Base-by-base conservation (phyloP, 2,888 invertebrate species). In the Emmelina monodactyla region DNA sequence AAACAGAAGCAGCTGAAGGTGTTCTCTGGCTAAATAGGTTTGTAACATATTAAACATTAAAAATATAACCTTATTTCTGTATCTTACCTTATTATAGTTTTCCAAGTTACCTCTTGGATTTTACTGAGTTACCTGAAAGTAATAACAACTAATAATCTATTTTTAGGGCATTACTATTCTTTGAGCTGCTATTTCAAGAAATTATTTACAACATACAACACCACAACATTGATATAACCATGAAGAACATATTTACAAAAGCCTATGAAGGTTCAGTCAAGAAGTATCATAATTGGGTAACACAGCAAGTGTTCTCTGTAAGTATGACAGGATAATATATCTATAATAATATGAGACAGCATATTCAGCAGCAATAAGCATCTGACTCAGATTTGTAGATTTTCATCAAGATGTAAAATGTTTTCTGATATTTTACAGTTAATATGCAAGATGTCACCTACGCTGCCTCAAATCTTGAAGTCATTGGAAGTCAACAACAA, bases 21-120 rank as follows among this genome's bases (percentile, higher is more conserved):
- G 63, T 91, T 36, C 63, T 89, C 32, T 92, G 92, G 91, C 71
- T 92, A 2, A 87, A 87, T 63, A 86, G 88, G 89, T 88, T 66
- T 36, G 25, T 34, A 37, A 33, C 13, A 19, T 9, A 19, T 19
- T 6, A n/a, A n/a, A n/a, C n/a, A n/a, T n/a, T n/a, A n/a, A n/a
- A n/a, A n/a, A n/a, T n/a, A n/a, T n/a, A n/a, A n/a, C n/a, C n/a
- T n/a, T n/a, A n/a, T n/a, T n/a, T n/a, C n/a, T n/a, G n/a, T n/a
- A n/a, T n/a, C n/a, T n/a, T n/a, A n/a, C n/a, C n/a, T n/a, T n/a
- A n/a, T n/a, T n/a, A n/a, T n/a, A n/a, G n/a, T n/a, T n/a, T n/a
- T n/a, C n/a, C n/a, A n/a, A n/a, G n/a, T n/a, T n/a, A n/a, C 5
- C 19, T 19, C 19, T 19, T 19, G 19, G 9, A 19, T 19, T 9